A percentile compares a stretch with the other conserved stretches of the same genome.
These are phyloP conservation scores for Lacanobia wlatinum DNA, from an alignment of 2,888 invertebrate genomes.

Conservation along the genomic window DNA sequence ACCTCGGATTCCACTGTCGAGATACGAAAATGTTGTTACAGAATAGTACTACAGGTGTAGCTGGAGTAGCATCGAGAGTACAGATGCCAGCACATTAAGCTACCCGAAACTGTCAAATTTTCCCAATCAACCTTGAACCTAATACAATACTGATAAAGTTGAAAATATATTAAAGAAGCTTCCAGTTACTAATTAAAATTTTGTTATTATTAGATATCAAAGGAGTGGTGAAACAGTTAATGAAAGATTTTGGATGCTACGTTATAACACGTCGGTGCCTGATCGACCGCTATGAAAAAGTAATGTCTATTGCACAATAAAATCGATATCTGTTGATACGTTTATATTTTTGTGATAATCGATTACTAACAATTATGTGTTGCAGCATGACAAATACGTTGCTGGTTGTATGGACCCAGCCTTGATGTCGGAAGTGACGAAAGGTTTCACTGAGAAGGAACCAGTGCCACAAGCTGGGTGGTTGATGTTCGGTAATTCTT, in stretches of 20 bases:
- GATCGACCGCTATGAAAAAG: constrained; percentile 86
- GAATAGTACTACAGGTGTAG: too few species aligned
- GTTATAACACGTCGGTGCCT: constrained; percentile 84
- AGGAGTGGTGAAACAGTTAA: constrained; percentile 77
- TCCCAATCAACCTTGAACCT: too few species aligned
- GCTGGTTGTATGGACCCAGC: constrained; percentile 79
- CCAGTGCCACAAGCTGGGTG: constrained; percentile 83
- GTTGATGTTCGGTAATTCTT: constrained; percentile 84
- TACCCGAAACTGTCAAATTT: too few species aligned
- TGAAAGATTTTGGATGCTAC: constrained; percentile 83
- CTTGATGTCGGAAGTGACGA: constrained; percentile 83
- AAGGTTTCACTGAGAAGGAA: constrained; percentile 75
- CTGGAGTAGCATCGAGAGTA: too few species aligned
- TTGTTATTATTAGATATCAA: constrained; percentile 75
- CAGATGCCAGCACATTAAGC: too few species aligned
- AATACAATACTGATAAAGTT: too few species aligned
- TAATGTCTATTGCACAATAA: constrained; percentile 56
- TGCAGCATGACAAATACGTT: constrained; percentile 82
- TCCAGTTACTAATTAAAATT: background rate
- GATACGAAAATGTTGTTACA: too few species aligned
- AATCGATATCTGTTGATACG: background rate
- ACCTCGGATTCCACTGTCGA: too few species aligned
- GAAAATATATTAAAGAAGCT: background rate
- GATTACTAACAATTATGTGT: constrained; percentile 19
- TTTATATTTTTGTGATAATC: constrained; percentile 21